Evolutionary conservation across 2,888 invertebrate species (phyloP).

Genomic region (Oxystoma pomonae): DNA sequence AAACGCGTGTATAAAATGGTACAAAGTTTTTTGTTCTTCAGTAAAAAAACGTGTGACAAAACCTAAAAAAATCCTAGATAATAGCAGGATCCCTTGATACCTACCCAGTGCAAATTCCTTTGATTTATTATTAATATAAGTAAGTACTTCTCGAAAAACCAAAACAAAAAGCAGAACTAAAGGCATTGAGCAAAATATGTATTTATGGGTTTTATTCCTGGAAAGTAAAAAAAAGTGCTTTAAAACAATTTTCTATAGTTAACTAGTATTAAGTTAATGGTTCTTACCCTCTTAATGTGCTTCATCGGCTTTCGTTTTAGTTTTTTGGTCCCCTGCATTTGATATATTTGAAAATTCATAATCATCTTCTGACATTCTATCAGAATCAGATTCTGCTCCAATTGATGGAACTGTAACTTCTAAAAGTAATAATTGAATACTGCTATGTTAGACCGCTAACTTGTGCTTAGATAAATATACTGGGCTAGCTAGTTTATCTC

Average conservation of each 20-base stretch:
- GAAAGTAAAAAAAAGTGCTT: slow-evolving; percentile 17
- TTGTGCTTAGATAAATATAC: too few relatives aligned
- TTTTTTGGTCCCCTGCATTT: slow-evolving; percentile 52
- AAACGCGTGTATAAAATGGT: too few relatives aligned
- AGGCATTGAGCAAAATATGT: slow-evolving; percentile 25
- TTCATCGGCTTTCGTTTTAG: slow-evolving; percentile 45
- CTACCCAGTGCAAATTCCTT: too few relatives aligned
- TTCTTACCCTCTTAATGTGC: slow-evolving; percentile 43
- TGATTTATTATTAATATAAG: too few relatives aligned
- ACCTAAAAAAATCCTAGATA: too few relatives aligned
- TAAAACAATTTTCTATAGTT: background rate
- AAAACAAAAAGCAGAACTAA: slow-evolving; percentile 29
- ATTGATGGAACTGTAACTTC: slow-evolving; percentile 32
- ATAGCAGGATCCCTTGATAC: too few relatives aligned
- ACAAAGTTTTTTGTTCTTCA: too few relatives aligned
- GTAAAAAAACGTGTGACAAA: too few relatives aligned
- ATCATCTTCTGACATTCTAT: slow-evolving; percentile 33
- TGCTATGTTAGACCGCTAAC: too few relatives aligned
- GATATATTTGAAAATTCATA: slow-evolving; percentile 56
- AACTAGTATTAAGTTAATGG: background rate
- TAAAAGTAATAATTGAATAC: too few relatives aligned
- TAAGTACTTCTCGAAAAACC: slow-evolving; percentile 20
- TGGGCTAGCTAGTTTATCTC: too few relatives aligned
- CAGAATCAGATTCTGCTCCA: slow-evolving; percentile 37
- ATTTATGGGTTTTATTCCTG: slow-evolving; percentile 29